Conservation (phyloP, 2,113 vertebrate genomes). For the Butorides virescens region DNA sequence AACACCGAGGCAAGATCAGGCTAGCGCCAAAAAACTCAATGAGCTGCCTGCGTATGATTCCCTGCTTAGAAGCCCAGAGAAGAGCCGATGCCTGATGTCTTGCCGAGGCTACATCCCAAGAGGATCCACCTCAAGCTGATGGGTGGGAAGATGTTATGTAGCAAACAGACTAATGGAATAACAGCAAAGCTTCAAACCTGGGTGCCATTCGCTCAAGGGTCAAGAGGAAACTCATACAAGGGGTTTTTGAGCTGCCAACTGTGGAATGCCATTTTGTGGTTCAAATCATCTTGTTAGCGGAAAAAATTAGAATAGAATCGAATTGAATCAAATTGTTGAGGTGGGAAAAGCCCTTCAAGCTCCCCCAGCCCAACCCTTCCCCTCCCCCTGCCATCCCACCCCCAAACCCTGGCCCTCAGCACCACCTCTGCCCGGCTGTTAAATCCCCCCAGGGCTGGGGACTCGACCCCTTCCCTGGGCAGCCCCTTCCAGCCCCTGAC, state of each 20-base stretch:
- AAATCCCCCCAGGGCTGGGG: too few species aligned
- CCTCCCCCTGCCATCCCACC: too few species aligned
- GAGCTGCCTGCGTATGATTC: neutral
- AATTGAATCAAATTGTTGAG: too few species aligned
- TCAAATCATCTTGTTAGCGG: neutral
- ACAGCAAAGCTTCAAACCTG: neutral
- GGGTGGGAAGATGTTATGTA: neutral
- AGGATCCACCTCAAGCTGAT: neutral
- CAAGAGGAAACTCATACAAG: neutral
- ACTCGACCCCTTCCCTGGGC: too few species aligned
- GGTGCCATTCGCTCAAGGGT: too few species aligned
- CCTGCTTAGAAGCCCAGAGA: neutral
- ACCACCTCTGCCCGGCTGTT: too few species aligned
- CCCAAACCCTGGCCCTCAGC: too few species aligned
- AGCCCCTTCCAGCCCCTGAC: too few species aligned
- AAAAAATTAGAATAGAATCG: neutral
- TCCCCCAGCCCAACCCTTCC: too few species aligned
- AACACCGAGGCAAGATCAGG: neutral
- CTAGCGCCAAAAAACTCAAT: neutral
- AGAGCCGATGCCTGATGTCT: neutral
- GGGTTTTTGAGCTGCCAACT: neutral
- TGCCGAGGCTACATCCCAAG: neutral
- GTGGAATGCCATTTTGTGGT: neutral
- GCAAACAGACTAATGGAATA: neutral
- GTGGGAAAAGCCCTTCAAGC: too few species aligned